A percentile compares a stretch with the other conserved stretches of the same genome.
These are phyloP conservation scores for Cyrtodaria siliqua DNA, from an alignment of 2,888 invertebrate genomes.

Conservation along the genomic window DNA sequence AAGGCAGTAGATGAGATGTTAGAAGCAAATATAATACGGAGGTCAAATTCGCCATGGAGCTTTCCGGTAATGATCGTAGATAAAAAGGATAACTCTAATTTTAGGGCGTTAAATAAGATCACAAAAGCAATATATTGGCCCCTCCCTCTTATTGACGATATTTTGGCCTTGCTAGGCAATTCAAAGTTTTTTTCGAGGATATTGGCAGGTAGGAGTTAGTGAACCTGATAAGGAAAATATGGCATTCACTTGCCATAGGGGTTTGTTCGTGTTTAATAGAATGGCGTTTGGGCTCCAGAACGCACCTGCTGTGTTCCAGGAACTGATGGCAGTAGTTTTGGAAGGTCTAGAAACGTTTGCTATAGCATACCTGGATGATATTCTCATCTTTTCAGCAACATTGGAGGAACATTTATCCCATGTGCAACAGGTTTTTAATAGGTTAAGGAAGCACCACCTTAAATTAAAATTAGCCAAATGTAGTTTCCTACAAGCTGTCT, in stretches of 20 bases:
- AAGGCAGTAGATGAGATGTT: conserved; percentile 2
- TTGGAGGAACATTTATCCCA: conserved; percentile 48
- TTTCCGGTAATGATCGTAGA: not conserved
- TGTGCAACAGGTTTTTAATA: conserved; percentile 32
- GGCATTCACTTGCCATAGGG: no score
- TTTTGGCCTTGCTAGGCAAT: conserved; percentile 2
- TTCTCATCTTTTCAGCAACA: conserved; percentile 38
- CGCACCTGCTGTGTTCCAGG: conserved; percentile 1
- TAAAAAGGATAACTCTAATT: conserved; percentile 9
- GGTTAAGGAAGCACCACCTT: conserved; percentile 25
- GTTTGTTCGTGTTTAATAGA: no score
- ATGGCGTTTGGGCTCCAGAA: no score
- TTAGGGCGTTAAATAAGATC: conserved; percentile 12
- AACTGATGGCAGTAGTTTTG: conserved; percentile 42
- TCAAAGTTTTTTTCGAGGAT: no score
- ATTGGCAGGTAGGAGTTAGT: no score
- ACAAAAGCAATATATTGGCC: conserved; percentile 20
- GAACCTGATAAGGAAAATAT: no score
- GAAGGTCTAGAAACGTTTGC: conserved; percentile 40
- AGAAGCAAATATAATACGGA: no score
- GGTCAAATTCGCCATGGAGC: not conserved
- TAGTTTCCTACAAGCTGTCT: conserved; percentile 34
- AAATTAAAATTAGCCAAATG: conserved; percentile 44
- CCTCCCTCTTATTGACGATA: conserved; percentile 24
- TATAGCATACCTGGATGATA: conserved; percentile 54